Base-by-base conservation (phyloP, 2,888 invertebrate species). In the Allacma fusca region DNA sequence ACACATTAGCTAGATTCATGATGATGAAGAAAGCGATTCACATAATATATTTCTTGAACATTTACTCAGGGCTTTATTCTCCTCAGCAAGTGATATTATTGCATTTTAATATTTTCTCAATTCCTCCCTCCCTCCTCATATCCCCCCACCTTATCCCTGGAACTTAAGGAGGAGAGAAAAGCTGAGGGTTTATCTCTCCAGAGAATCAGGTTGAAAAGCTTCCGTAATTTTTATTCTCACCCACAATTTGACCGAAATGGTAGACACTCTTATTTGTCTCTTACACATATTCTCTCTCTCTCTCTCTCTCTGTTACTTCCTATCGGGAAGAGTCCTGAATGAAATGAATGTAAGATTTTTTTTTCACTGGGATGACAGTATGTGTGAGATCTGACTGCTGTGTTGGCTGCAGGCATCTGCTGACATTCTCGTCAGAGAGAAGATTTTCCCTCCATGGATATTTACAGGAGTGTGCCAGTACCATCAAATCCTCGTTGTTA, bases 401-500 rank as follows among this genome's bases (percentile, higher is more conserved):
- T 29, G 23, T 26, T 23, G 26, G 71, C 57, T 59, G 57, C 26
- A 65, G 65, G 65, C 65, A 65, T 26, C 28, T 65, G 65, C 19
- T 65, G 65, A 28, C 28, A 26, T 65, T 65, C 65, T 65, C 65
- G 65, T 65, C 23, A 62, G 12, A 23, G 21, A 62, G 24, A 26
- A n/a, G n/a, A n/a, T 50, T 26, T 28, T 23, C 28, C 1, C 13
- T 9, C 50, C 16, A 19, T 5, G 50, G 50, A 50, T 34, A 50
- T 50, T 50, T 50, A 50, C 50, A 19, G 50, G 50, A 50, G 19
- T 1, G 71, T 40, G 43, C 4, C 19, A 7, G 50, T 65, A 26
- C n/a, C 62, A 73, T 73, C 59, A 71, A 71, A 71, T 59, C 64
- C 64, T 64, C 70, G 26, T 70, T 73, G 73, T 62, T 73, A 73